Percentiles rank a stretch among this genome's conserved stretches.
phyloP scores from a whole-genome alignment of 2,113 vertebrate species.

The Entelurus aequoreus region DNA sequence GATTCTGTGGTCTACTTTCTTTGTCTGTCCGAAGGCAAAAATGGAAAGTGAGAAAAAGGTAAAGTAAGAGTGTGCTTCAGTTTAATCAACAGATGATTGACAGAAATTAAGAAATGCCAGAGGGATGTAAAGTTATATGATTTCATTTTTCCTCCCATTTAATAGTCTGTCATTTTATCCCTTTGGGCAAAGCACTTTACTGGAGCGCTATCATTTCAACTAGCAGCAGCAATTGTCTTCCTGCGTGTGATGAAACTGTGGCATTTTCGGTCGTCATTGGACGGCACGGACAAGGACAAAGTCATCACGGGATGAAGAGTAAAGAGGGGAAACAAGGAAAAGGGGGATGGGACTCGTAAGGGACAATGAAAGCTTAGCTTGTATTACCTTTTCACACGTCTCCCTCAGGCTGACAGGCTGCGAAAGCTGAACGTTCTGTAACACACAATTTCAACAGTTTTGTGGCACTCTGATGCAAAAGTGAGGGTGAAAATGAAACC shows the following conservation, averaged over 20 bases:
- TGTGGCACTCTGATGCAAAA: slow-evolving; percentile 40
- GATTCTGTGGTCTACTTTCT: not conserved
- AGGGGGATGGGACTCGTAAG: not conserved
- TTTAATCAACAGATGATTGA: slow-evolving; percentile 12
- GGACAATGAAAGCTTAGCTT: slow-evolving; percentile 21
- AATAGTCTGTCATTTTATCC: slow-evolving; percentile 8
- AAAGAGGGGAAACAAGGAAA: not conserved
- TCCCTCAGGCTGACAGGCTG: slow-evolving; percentile 56
- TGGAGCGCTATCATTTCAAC: slow-evolving; percentile 8
- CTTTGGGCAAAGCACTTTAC: slow-evolving; percentile 4
- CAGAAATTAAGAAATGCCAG: slow-evolving; percentile 15
- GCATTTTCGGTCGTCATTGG: slow-evolving; percentile 12
- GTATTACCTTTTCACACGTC: slow-evolving; percentile 67
- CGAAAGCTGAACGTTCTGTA: slow-evolving; percentile 59
- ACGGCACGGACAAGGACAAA: slow-evolving; percentile 16
- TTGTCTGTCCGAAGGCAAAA: not conserved
- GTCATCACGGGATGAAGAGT: slow-evolving; percentile 9
- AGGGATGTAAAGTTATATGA: slow-evolving; percentile 34
- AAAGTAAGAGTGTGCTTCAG: not conserved
- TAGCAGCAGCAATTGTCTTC: slow-evolving; percentile 1
- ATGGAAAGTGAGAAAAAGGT: slow-evolving; percentile 1
- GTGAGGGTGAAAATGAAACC: slow-evolving; percentile 41
- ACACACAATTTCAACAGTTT: slow-evolving; percentile 61
- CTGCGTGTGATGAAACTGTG: slow-evolving; percentile 31
- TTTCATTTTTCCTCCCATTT: slow-evolving; percentile 12